Base-by-base conservation (phyloP, 1,140 invertebrate genomes). In the Drosophila funebris region DNA sequence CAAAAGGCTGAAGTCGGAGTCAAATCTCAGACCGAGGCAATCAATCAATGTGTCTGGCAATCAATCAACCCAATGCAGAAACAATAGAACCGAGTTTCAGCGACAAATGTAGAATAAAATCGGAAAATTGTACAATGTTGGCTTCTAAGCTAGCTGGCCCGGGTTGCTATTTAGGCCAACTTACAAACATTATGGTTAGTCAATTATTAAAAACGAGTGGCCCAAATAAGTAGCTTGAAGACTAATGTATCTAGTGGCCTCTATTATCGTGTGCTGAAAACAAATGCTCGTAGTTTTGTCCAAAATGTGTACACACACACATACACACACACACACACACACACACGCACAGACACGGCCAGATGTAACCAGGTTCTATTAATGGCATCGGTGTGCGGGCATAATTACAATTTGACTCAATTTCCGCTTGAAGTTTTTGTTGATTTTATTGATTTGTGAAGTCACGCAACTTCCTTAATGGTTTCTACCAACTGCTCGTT, bases 391-490 rank as follows among this genome's bases (percentile, higher is more conserved):
- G 11, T 79, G 69, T 39, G 44, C 69, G 69, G 77, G 82, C 79
- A 91, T 93, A 92, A 85, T 90, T 92, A 91, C 84, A 80, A 91
- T 89, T 92, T 83, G 76, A 64, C 73, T 82, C 73, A 90, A 79
- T 90, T 80, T 90, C 73, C 72, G 68, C 70, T 83, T 76, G 62
- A 73, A 73, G 61, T 73, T 80, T 75, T 78, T 74, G 72, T 88
- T 80, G 69, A 73, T 72, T 78, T 80, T 84, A 90, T 76, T 82
- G 83, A 85, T 91, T 81, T 84, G 81, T 76, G 57, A 43, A 74
- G 85, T 91, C 81, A 90, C 89, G 88, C 88, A 80, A 88, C 69
- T 78, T 78, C 68, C 61, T 69, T 60, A 56, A 70, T 67, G 64
- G 68, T 53, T 20, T 36, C 50, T 24, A 43, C 20, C 22, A 8